These are phyloP conservation scores for Drosophila sordidapex DNA, from an alignment of 2,888 invertebrate genomes.

Conservation along the genomic window DNA sequence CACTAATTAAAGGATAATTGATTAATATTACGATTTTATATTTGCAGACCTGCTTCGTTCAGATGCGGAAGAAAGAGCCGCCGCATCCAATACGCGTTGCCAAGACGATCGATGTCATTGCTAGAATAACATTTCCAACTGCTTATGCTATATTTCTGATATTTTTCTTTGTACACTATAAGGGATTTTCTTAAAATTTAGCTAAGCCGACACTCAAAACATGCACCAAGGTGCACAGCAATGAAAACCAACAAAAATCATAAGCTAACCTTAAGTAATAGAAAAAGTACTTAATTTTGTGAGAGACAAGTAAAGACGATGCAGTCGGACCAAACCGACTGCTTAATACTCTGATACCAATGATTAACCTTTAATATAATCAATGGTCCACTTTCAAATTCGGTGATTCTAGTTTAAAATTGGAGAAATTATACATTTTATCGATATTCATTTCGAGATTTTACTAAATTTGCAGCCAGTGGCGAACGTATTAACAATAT, in stretches of 20 bases:
- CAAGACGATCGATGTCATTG: constrained; percentile 97
- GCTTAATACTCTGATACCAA: constrained; percentile 3
- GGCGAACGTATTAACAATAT: not conserved
- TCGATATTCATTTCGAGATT: not conserved
- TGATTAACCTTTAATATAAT: not conserved
- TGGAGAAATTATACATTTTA: not conserved
- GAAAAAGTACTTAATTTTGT: constrained; percentile 15
- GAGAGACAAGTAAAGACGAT: constrained; percentile 1
- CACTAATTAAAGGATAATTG: not conserved
- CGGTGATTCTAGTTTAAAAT: not conserved
- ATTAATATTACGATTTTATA: constrained; percentile 41
- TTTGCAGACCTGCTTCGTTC: constrained; percentile 91
- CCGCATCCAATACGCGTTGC: constrained; percentile 97
- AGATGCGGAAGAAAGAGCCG: constrained; percentile 95
- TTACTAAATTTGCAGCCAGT: not conserved
- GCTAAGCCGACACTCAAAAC: constrained; percentile 60
- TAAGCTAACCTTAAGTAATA: constrained; percentile 30
- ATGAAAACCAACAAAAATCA: constrained; percentile 11
- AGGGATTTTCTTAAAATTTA: constrained; percentile 88
- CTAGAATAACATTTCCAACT: constrained; percentile 96
- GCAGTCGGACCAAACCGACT: not conserved
- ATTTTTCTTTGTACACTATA: constrained; percentile 98
- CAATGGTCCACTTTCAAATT: not conserved
- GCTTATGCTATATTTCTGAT: constrained; percentile 97
- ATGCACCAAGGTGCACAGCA: constrained; percentile 53